Evolutionary conservation across 2,113 vertebrate genomes (phyloP), one percentile per base, ranked within the genome.

Genomic region (Hippocampus abdominalis): DNA sequence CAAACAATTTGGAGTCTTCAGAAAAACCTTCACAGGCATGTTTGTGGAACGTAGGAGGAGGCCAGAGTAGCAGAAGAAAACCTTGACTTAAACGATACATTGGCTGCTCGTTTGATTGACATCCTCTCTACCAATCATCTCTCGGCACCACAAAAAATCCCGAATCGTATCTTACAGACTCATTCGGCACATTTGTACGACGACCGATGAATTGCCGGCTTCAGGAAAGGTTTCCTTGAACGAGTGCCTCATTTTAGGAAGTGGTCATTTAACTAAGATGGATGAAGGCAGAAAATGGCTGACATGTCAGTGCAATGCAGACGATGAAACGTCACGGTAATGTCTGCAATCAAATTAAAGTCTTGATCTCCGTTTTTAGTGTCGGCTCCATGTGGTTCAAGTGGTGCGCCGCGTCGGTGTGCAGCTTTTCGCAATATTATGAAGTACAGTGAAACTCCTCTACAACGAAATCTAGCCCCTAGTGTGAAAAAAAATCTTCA

Each of bases 241-340:
- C 60, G 59, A 12, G 53, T 25, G 46, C 44, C 27, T 48, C 21
- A 39, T 12, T 18, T 36, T 42, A n/a, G 46, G 51, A 75, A 40
- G 27, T 11, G 18, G n/a, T 21, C 44, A 60, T 70, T 66, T 74
- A 54, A 73, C 51, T 25, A 59, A 68, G 42, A 49, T 63, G 60
- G 32, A 71, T 27, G 62, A 48, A 66, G 29, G 69, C 78, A 74
- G 67, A 73, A 36, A 54, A 21, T 53, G 36, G 51, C 69, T 69
- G 42, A 29, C 60, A 67, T 75, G 88, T 87, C 82, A 81, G 80
- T 56, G 72, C 78, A 80, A 80, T 48, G 44, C 81, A 89, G 89
- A 91, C 91, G 74, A 80, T 76, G 70, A 83, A 85, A 84, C 88
- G 90, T 90, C 88, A 89, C 82, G 81, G 83, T 90, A 88, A 88